Evolutionary conservation across 2,888 invertebrate genomes (phyloP).

Genomic region (Drosophila crucigera): DNA sequence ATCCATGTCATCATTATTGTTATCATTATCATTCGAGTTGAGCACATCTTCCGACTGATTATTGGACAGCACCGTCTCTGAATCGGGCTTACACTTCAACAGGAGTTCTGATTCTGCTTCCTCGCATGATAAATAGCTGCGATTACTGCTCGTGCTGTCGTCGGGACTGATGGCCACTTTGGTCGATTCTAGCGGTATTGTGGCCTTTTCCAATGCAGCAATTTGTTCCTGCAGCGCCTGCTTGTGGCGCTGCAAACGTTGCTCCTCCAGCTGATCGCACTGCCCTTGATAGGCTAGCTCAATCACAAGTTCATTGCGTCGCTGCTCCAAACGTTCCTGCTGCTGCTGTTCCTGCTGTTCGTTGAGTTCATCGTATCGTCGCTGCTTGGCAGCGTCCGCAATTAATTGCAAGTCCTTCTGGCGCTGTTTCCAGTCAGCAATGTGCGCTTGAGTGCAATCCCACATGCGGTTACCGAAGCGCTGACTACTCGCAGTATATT

Average conservation of each 20-base stretch:
- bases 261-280: constrained; percentile 73
- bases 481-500: constrained; percentile 86
- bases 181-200: not conserved
- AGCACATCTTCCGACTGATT: constrained; percentile 78
- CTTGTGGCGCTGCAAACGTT: constrained; percentile 71
- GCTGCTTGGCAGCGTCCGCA: constrained; percentile 70
- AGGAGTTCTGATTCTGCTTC: constrained; percentile 16
- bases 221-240: constrained; percentile 19
- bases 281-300: constrained; percentile 75
- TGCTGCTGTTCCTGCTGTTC: constrained; percentile 73
- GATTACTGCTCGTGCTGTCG: constrained; percentile 50
- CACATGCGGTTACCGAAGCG: constrained; percentile 87
- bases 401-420: constrained; percentile 62
- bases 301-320: constrained; percentile 71
- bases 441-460: constrained; percentile 79
- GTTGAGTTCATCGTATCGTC: constrained; percentile 73
- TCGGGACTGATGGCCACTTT: constrained; percentile 41
- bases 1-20: constrained; percentile 48
- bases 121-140: constrained; percentile 59
- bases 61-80: constrained; percentile 54
- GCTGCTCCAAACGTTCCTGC: constrained; percentile 78
- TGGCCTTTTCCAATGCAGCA: constrained; percentile 19
- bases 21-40: constrained; percentile 82
- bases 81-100: not conserved
- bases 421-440: constrained; percentile 79